Conservation (phyloP, 2,113 vertebrate species). For the Pelmatolapia mariae region DNA sequence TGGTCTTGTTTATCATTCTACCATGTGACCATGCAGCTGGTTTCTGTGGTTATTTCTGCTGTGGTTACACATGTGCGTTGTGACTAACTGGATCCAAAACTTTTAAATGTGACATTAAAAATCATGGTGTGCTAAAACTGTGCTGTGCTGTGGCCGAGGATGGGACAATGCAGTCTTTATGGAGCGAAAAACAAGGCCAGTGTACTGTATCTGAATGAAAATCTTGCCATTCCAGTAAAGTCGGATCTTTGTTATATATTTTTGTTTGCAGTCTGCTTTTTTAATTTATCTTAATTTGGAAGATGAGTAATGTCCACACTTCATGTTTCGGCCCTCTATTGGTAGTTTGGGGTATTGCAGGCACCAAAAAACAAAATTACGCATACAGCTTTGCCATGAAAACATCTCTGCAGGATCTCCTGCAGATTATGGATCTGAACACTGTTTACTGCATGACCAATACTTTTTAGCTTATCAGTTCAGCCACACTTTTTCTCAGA, state of each 20-base stretch:
- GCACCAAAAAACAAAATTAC: neutral
- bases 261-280: neutral
- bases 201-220: neutral
- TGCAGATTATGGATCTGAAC: neutral
- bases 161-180: slow-evolving; percentile 8
- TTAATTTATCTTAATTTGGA: neutral
- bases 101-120: neutral
- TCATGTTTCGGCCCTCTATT: neutral
- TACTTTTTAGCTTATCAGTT: neutral
- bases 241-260: neutral
- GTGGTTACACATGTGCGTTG: neutral
- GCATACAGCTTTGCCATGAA: neutral
- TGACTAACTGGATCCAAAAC: neutral
- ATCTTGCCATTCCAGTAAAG: neutral
- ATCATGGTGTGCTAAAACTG: neutral
- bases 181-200: neutral
- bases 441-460: neutral
- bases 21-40: neutral
- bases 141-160: neutral
- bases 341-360: neutral
- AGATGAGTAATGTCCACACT: neutral
- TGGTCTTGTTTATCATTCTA: neutral
- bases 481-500: neutral
- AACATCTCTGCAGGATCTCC: neutral
- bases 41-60: neutral